Base-by-base conservation (phyloP, 2,888 invertebrate genomes). In the Ramazzottius varieornatus region DNA sequence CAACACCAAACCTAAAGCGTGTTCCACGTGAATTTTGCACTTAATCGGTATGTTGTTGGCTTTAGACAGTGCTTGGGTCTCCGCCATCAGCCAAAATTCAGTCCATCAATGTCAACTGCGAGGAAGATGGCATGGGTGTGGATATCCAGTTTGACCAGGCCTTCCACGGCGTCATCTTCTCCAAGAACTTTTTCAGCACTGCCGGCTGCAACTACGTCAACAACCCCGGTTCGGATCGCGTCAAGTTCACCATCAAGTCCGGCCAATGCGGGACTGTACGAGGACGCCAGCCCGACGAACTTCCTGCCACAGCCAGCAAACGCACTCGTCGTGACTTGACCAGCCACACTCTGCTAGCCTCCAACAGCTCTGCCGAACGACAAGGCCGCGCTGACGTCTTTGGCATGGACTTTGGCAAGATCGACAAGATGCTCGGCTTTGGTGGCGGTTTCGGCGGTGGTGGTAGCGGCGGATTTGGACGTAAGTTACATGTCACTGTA, bases 91-190 rank as follows among this genome's bases (percentile, higher is more conserved):
- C 54, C 20, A 54, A 54, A 24, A 54, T 54, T 29, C 54, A 54
- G 54, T 54, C 54, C 29, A 54, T 54, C 54, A 54, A 54, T 24
- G 54, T 54, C 54, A 54, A 54, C 54, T 54, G 54, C 54, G 54
- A 54, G 54, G 54, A 54, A 24, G 54, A 54, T 29, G 54, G 54
- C 8, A 54, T 54, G 54, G 54, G 54, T 24, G 54, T 54, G 20
- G 54, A 54, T 24, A 54, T 54, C 24, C 54, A 54, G 54, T 54
- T 54, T 24, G 54, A 54, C 29, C 54, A 54, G 29, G 54, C 54
- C 20, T 54, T 54, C 54, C 54, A 54, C 54, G 54, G 54, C 20
- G 54, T 54, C 4, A 54, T 54, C 29, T 54, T 54, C 54, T 54
- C 54, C 54, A 54, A 54, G 54, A 54, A 54, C 29, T 54, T 54